Base-by-base conservation (phyloP, 2,113 vertebrate species). In the Carlito syrichta region DNA sequence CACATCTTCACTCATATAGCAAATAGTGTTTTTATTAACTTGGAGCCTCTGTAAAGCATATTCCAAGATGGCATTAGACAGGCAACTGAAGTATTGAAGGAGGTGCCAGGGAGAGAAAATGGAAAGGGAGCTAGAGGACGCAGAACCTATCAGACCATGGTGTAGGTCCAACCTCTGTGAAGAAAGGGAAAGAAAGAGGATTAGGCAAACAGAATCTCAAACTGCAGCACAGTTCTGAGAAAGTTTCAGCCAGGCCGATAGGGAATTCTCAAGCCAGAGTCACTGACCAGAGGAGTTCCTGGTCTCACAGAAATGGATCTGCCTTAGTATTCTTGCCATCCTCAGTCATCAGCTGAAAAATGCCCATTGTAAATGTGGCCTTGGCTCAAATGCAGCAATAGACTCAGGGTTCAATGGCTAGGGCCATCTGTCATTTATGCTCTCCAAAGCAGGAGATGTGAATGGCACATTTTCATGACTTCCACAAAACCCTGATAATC, bases 1-100 rank as follows among this genome's bases (percentile, higher is more conserved):
- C 27, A 50, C 5, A 81, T 83, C 35, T 90, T 91, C 4, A 25
- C 9, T 38, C 35, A 87, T 83, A 78, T 1, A 90, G 32, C 7
- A 96, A 92, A 74, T 85, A 20, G 76, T 85, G 45, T 6, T 9
- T 96, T 78, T 76, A 69, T 56, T 88, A 78, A 14, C 91, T 92
- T 78, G 5, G 48, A 5, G 52, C 43, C 50, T 82, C 35, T 91
- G 22, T 82, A 86, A 95, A 93, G 84, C 45, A 86, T 74, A 76
- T 3, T 73, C 20, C 35, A 91, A 85, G 35, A 35, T 43, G 19
- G 8, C 4, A 84, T 86, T 78, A 87, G 22, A 82, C 54, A 40
- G 76, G 35, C 30, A 56, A 56, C 83, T 86, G 45, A 56, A 62
- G 71, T 77, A 77, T 27, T 86, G 22, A 60, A 30, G 45, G 71